phyloP scores from a whole-genome alignment of 1,140 invertebrate genomes.

The Diachasmimorpha longicaudata region DNA sequence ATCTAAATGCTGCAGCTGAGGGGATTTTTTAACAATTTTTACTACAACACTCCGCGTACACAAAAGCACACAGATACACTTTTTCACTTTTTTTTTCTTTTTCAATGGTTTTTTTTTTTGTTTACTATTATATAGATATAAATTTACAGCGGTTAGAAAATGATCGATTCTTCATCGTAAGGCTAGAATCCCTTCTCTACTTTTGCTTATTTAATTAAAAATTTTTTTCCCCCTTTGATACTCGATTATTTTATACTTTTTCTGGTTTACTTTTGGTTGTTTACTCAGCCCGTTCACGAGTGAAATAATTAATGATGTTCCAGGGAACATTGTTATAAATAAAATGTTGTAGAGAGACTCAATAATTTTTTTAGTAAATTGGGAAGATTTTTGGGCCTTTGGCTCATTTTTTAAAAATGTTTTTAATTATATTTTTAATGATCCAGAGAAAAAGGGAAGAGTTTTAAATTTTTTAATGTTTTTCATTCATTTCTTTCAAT shows the following conservation, averaged over 20 bases:
- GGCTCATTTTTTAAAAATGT: too few relatives aligned
- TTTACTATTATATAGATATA: slow-evolving; percentile 27
- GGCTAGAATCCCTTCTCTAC: slow-evolving; percentile 33
- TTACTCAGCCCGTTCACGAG: background rate
- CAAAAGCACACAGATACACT: slow-evolving; percentile 29
- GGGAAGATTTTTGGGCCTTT: too few relatives aligned
- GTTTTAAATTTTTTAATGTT: too few relatives aligned
- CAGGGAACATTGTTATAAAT: too few relatives aligned
- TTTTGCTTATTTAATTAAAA: slow-evolving; percentile 32
- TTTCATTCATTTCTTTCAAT: too few relatives aligned
- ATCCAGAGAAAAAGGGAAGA: too few relatives aligned
- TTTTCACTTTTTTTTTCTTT: slow-evolving; percentile 24
- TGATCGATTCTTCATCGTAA: slow-evolving; percentile 37
- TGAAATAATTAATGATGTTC: too few relatives aligned
- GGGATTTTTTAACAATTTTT: background rate
- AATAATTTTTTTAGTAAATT: too few relatives aligned
- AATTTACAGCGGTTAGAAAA: slow-evolving; percentile 40
- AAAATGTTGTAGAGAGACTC: too few relatives aligned
- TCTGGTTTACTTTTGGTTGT: slow-evolving; percentile 13
- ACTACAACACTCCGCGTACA: background rate
- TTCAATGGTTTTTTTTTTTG: slow-evolving; percentile 13
- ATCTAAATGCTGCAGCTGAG: background rate
- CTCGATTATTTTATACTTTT: slow-evolving; percentile 7
- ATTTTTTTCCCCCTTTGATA: slow-evolving; percentile 17
- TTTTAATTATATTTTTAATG: too few relatives aligned